phyloP scores from a whole-genome alignment of 2,888 invertebrate species.

The Dioctria rufipes region DNA sequence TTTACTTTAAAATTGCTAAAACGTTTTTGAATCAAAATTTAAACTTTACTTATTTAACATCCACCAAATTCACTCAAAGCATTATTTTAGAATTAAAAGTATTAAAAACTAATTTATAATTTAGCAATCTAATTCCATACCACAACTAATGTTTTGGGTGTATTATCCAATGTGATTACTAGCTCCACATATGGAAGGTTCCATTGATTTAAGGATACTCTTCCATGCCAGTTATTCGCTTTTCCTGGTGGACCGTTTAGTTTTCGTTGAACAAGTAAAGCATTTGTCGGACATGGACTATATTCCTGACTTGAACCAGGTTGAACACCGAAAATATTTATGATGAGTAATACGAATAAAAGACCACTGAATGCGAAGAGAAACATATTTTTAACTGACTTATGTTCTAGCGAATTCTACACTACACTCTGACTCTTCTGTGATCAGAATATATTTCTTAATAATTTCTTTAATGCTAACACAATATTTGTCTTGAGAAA shows the following conservation, averaged over 20 bases:
- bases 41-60: too few species aligned
- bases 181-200: conserved; percentile 49
- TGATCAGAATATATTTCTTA: too few species aligned
- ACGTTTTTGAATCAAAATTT: too few species aligned
- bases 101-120: too few species aligned
- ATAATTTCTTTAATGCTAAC: too few species aligned
- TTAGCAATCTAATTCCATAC: conserved; percentile 13
- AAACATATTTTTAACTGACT: not conserved
- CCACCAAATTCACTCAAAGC: too few species aligned
- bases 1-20: too few species aligned
- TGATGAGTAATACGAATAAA: conserved; percentile 16
- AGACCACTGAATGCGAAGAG: not conserved
- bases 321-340: not conserved
- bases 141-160: conserved; percentile 13
- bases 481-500: too few species aligned
- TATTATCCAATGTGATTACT: not conserved
- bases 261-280: conserved; percentile 18
- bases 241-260: conserved; percentile 55
- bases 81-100: too few species aligned
- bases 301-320: not conserved
- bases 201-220: conserved; percentile 40
- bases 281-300: conserved; percentile 41
- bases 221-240: conserved; percentile 54
- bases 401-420: too few species aligned
- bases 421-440: too few species aligned